Conservation (phyloP, 2,888 invertebrate genomes). For the Drosophila siamana region DNA sequence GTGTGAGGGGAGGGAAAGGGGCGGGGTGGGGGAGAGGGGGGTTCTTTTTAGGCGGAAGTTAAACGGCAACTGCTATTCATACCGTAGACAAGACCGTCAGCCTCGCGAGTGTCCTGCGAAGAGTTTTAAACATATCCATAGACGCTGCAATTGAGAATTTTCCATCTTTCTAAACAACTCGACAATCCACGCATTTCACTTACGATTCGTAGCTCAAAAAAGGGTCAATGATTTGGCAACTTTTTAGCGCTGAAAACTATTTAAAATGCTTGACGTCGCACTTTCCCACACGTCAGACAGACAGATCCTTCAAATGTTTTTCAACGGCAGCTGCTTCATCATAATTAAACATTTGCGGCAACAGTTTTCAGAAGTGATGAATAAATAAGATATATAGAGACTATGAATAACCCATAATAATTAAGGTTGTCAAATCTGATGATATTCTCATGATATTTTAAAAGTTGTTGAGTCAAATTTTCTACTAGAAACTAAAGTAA, state of each 20-base stretch:
- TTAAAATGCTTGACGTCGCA: conserved; percentile 14
- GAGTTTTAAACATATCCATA: no score
- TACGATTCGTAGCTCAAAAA: neutral
- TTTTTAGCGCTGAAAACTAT: conserved; percentile 8
- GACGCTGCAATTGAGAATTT: no score
- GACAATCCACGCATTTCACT: no score
- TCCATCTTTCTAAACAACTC: no score
- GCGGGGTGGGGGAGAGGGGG: no score
- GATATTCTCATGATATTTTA: no score
- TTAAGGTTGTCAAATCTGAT: neutral
- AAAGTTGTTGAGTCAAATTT: no score
- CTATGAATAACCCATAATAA: neutral
- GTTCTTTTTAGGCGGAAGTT: conserved; percentile 51
- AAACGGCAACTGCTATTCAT: conserved; percentile 56
- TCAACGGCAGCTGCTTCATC: neutral
- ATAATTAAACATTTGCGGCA: neutral
- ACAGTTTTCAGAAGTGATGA: neutral
- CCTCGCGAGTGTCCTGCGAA: conserved; percentile 28
- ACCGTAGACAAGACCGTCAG: conserved; percentile 30
- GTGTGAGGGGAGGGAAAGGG: neutral
- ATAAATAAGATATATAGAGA: neutral
- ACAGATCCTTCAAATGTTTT: neutral
- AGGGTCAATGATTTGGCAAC: conserved; percentile 9
- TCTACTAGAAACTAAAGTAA: no score
- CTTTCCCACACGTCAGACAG: neutral